Base-by-base conservation (phyloP, 2,888 invertebrate genomes). In the Nemotelus pantherinus region DNA sequence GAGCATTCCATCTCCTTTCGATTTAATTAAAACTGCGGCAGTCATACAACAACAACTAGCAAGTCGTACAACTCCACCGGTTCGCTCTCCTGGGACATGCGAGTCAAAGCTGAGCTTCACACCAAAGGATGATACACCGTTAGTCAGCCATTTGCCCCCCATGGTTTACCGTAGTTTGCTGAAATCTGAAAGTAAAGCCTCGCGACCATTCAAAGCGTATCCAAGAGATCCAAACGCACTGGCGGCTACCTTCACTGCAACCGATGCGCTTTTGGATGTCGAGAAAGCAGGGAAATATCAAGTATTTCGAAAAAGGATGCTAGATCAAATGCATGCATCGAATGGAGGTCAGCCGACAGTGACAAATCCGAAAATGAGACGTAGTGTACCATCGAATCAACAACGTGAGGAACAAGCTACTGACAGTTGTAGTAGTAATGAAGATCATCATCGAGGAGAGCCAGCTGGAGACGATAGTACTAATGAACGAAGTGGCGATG, bases 311-410 rank as follows among this genome's bases (percentile, higher is more conserved):
- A 87, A 90, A 50, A 89, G 89, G 78, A 91, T 93, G 83, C 83
- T 95, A 25, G 88, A 91, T 43, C 91, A 92, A 63, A 92, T 94
- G 80, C 90, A 90, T 48, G 89, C 88, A 80, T 89, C 90, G n/a
- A 92, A 91, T 80, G 92, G 89, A 65, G 91, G 90, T 0, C 85
- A 87, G 3, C 84, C 89, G 41, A 86, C 89, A 0, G 88, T 88
- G 1, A 88, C 92, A 44, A 94, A 93, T 82, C 91, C 92, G 0
- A 91, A 93, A 82, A 94, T 94, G 94, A 88, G 93, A 10, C 87
- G 92, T 78, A 89, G 10, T 47, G 7, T 7, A 43, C 82, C 83
- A 80, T 83, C 82, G 67, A 85, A 83, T n/a, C 44, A 58, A 6
- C 45, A 44, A 25, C 3, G 50, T 3, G 78, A 79, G 9, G 57